phyloP scores from a whole-genome alignment of 2,113 vertebrate species.

The Mormyrus lacerda region DNA sequence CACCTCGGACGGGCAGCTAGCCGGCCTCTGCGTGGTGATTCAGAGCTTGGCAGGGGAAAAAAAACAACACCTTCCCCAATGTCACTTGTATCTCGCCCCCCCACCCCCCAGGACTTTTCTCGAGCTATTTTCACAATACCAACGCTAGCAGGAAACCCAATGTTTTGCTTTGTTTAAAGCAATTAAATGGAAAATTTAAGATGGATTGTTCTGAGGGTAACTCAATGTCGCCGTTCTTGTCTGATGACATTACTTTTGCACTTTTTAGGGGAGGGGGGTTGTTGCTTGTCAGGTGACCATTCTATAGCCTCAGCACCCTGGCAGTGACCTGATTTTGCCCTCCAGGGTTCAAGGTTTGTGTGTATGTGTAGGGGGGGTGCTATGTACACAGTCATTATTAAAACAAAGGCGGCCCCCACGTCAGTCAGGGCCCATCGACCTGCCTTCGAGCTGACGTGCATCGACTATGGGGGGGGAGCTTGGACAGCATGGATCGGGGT shows the following conservation, averaged over 20 bases:
- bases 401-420: conserved; percentile 63
- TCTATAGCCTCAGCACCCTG: not conserved
- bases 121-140: not conserved
- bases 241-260: not conserved
- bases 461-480: conserved; percentile 64
- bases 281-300: not conserved
- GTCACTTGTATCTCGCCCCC: not conserved
- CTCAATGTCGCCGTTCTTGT: not conserved
- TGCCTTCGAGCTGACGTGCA: conserved; percentile 52
- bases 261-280: not conserved
- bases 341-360: conserved; percentile 35
- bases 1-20: not conserved
- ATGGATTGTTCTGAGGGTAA: not conserved
- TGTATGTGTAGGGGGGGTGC: conserved; percentile 26
- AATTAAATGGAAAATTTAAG: not conserved
- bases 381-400: conserved; percentile 65
- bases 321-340: not conserved
- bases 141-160: not conserved
- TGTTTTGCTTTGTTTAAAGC: not conserved
- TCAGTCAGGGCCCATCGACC: conserved; percentile 63
- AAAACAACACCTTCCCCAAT: conserved; percentile 2
- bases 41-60: conserved; percentile 4
- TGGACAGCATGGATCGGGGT: conserved; percentile 53
- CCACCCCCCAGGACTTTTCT: conserved; percentile 4
- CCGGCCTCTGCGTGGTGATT: not conserved